Percentiles rank a stretch among this genome's conserved stretches.
Evolutionary conservation across 2,797 vertebrate genomes (phyloP).

Genomic region (Phrynocephalus forsythii): DNA sequence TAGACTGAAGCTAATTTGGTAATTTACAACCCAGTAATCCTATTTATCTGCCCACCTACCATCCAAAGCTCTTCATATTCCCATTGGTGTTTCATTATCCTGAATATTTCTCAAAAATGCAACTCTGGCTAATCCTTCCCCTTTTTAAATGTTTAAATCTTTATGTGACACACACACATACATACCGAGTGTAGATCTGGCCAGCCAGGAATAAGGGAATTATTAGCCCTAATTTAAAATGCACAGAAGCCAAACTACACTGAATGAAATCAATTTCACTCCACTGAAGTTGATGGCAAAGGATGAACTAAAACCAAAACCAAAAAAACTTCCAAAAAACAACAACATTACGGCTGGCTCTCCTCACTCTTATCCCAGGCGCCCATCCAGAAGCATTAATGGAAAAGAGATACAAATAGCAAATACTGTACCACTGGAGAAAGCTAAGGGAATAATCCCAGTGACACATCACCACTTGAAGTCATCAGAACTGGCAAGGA

Average conservation of each 20-base stretch:
- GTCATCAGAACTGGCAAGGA: not conserved
- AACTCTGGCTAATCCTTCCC: not conserved
- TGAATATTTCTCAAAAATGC: not conserved
- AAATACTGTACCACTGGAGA: not conserved
- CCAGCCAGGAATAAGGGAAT: not conserved
- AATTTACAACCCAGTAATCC: not conserved
- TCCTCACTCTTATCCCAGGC: conserved; percentile 10
- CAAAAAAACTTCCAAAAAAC: too few relatives aligned
- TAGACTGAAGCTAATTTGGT: not conserved
- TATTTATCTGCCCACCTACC: not conserved
- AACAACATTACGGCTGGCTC: not conserved
- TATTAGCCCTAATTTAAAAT: not conserved
- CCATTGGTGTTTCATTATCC: too few relatives aligned
- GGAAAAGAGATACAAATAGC: conserved; percentile 30
- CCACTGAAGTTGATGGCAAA: not conserved
- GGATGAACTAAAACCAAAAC: conserved; percentile 8
- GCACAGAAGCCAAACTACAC: conserved; percentile 9
- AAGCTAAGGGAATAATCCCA: not conserved
- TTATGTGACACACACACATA: not conserved
- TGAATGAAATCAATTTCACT: not conserved
- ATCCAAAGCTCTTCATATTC: not conserved
- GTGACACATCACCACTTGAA: conserved; percentile 13
- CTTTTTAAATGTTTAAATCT: not conserved
- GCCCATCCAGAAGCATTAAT: conserved; percentile 5
- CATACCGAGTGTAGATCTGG: not conserved